Base-by-base conservation (phyloP, 2,113 vertebrate species). In the Cariama cristata region DNA sequence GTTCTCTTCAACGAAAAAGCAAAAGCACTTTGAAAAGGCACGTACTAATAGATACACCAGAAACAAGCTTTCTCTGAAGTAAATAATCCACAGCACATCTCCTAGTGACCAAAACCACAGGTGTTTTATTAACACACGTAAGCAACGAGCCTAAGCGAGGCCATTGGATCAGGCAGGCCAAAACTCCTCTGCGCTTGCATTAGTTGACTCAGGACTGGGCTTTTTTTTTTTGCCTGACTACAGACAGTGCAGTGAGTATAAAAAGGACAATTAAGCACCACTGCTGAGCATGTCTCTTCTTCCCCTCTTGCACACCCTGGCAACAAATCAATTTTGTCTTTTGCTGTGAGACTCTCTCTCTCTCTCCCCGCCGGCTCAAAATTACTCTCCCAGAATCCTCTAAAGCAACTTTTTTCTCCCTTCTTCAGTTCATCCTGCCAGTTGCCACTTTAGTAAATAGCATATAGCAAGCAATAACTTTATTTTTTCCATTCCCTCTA, bases 251-350 rank as follows among this genome's bases (percentile, higher is more conserved):
- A 83, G 58, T 1, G 28, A 93, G 71, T 85, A 79, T 79, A 69
- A 90, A 87, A 91, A 91, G 87, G 71, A 88, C 89, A 95, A 71
- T 88, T 83, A 88, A 93, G 77, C 77, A 82, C 32, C 62, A 62
- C 81, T 88, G 77, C 74, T 96, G 89, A 93, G 85, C 77, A 19
- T 80, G 95, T 90, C 50, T 93, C 89, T 76, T 91, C 77, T 91
- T 94, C 80, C 84, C 63, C 73, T 95, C 87, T 45, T 93, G 89
- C 77, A 83, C 62, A 83, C 38, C 66, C 87, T 93, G 89, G 94
- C 93, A 96, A 96, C 91, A 96, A 94, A 90, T 68, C 56, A 89
- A 50, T 91, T 95, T 94, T 95, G 93, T 92, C 79, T 90, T 86
- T 95, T 88, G 88, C 85, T 92, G 79, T 40, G 58, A 92, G 93